phyloP scores from a whole-genome alignment of 1,140 invertebrate genomes.

The Phymastichus coffea region DNA sequence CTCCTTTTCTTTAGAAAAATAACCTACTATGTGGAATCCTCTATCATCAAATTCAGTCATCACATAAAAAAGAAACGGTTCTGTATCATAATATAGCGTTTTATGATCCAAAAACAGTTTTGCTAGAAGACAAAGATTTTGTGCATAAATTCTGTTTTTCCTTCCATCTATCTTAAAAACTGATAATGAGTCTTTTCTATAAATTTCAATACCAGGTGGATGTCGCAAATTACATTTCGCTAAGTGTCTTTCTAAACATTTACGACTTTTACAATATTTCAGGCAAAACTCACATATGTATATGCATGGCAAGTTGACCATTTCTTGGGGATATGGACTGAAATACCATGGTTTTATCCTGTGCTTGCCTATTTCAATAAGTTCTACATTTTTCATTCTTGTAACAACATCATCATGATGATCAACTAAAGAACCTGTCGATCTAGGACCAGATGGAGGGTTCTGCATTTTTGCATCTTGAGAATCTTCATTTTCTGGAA shows the following conservation, averaged over 20 bases:
- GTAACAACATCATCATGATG: slow-evolving; percentile 95
- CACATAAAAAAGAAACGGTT: slow-evolving; percentile 98
- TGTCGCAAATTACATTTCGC: slow-evolving; percentile 93
- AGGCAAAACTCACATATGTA: slow-evolving; percentile 99
- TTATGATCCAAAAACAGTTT: slow-evolving; percentile 99
- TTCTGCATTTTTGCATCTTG: slow-evolving; percentile 57
- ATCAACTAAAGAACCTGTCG: slow-evolving; percentile 85
- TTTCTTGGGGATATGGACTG: slow-evolving; percentile 96
- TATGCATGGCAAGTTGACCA: slow-evolving; percentile 87
- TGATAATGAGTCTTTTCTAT: slow-evolving; percentile 91
- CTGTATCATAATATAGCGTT: slow-evolving; percentile 98
- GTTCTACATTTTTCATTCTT: slow-evolving; percentile 96
- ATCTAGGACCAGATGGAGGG: slow-evolving; percentile 51
- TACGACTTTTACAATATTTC: slow-evolving; percentile 95
- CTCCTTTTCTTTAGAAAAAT: slow-evolving; percentile 99
- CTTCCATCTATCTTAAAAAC: slow-evolving; percentile 99
- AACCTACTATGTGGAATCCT: slow-evolving; percentile 97
- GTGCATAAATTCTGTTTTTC: slow-evolving; percentile 81
- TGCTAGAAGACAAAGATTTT: slow-evolving; percentile 92
- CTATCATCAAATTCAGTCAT: slow-evolving; percentile 90
- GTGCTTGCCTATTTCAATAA: slow-evolving; percentile 91
- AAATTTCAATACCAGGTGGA: slow-evolving; percentile 99
- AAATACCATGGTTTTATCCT: slow-evolving; percentile 99
- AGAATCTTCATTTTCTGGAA: slow-evolving; percentile 66
- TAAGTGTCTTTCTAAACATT: slow-evolving; percentile 91